These are phyloP conservation scores for Bolborhynchus lineola DNA, from an alignment of 2,113 vertebrate species.

Conservation along the genomic window DNA sequence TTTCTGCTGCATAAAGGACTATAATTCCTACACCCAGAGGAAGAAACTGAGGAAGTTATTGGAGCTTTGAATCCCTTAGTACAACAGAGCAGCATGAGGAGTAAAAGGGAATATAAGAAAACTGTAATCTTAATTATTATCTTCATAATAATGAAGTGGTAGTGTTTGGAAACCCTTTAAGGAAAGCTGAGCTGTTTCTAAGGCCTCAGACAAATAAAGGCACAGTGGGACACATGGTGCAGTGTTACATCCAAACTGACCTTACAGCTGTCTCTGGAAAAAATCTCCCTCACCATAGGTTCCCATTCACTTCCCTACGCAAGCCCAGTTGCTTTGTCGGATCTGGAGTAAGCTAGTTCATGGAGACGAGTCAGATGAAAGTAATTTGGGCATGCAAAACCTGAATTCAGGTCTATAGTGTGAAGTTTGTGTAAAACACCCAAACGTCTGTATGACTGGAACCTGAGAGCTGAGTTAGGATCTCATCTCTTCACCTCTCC, in stretches of 20 bases:
- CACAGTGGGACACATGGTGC: background rate
- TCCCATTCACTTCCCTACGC: background rate
- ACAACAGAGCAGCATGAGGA: background rate
- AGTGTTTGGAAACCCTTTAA: background rate
- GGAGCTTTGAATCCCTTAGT: background rate
- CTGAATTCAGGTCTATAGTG: background rate
- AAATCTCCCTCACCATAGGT: background rate
- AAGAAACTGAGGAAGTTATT: background rate
- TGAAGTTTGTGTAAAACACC: background rate
- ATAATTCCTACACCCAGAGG: background rate
- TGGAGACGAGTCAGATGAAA: background rate
- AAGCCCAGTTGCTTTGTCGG: background rate
- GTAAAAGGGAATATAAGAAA: background rate
- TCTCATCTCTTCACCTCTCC: background rate
- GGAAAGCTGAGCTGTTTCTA: background rate
- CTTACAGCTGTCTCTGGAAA: background rate
- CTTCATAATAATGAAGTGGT: background rate
- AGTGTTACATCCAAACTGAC: background rate
- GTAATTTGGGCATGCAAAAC: background rate
- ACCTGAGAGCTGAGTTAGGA: background rate
- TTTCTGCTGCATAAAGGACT: background rate
- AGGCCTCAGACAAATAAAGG: background rate
- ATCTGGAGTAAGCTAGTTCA: background rate
- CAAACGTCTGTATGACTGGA: background rate
- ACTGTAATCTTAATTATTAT: background rate